Base-by-base conservation (phyloP, 2,113 vertebrate genomes). In the Piaya cayana region DNA sequence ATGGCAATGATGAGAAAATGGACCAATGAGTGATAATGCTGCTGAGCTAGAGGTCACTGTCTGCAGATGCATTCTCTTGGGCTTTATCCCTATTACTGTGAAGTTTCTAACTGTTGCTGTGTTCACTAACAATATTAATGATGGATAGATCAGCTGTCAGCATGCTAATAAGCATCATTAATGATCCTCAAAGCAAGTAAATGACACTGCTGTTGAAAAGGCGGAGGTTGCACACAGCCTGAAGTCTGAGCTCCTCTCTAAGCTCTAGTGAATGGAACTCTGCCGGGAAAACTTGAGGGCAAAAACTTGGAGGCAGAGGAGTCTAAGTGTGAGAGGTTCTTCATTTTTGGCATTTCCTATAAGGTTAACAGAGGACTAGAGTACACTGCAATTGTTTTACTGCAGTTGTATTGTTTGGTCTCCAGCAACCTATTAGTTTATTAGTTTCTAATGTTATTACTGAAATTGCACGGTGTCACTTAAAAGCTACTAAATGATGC, bases 141-240 rank as follows among this genome's bases (percentile, higher is more conserved):
- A 85, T 60, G 67, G 76, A 50, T 86, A 60, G 32, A 82, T 95
- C 88, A 92, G 21, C 82, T 94, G 76, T 83, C 82, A 92, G 70
- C 52, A 63, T 88, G 88, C 64, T 93, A 93, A 94, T 94, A 78
- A 88, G 69, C 52, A 56, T 63, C 64, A 81, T 90, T 95, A 95
- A 63, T 83, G 55, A 52, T 52, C 47, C 72, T 76, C 64, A 69
- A 72, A 91, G 84, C 78, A 60, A 88, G 68, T 77, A 78, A 91
- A 78, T 60, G 68, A n/a, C 68, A 70, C 64, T 92, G 85, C 90
- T 94, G 75, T 69, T 94, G 82, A 83, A 75, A 89, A 83, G 68
- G 36, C 71, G 74, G 75, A 39, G 82, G 49, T 25, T 80, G 23
- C 50, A 65, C 3, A 1, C 12, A 70, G 70, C 50, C 53, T 60